These are phyloP conservation scores for Linurgus olivaceus DNA, from an alignment of 2,797 vertebrate genomes.

Conservation along the genomic window DNA sequence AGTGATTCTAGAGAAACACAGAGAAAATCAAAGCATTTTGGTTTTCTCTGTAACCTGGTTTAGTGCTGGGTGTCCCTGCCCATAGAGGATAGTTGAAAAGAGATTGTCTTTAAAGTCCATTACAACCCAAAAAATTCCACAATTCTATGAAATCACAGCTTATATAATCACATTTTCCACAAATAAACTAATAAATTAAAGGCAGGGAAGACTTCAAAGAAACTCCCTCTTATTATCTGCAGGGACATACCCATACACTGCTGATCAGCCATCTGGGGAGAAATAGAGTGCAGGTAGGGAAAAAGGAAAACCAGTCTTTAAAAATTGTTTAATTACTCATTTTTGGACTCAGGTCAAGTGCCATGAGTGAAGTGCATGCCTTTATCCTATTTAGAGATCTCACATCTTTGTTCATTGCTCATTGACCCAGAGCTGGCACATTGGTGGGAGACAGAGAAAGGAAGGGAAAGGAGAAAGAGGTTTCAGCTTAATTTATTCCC, in stretches of 20 bases:
- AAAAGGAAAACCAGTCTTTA: neutral
- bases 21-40: neutral
- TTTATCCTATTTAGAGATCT: neutral
- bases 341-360: neutral
- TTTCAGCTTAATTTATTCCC: neutral
- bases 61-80: no score
- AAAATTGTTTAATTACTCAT: neutral
- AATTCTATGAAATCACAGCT: neutral
- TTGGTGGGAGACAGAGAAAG: neutral
- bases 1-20: neutral
- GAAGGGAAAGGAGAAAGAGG: neutral
- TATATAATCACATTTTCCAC: constrained; percentile 1
- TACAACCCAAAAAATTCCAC: neutral
- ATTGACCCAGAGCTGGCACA: neutral
- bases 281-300: neutral
- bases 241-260: neutral
- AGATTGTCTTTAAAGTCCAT: neutral
- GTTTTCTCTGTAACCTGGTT: neutral
- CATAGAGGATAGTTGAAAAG: neutral
- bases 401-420: neutral
- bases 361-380: neutral
- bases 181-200: constrained; percentile 7
- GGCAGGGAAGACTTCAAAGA: neutral
- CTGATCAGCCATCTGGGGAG: neutral
- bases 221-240: neutral